phyloP scores from a whole-genome alignment of 2,113 vertebrate genomes.

The Prolemur simus region DNA sequence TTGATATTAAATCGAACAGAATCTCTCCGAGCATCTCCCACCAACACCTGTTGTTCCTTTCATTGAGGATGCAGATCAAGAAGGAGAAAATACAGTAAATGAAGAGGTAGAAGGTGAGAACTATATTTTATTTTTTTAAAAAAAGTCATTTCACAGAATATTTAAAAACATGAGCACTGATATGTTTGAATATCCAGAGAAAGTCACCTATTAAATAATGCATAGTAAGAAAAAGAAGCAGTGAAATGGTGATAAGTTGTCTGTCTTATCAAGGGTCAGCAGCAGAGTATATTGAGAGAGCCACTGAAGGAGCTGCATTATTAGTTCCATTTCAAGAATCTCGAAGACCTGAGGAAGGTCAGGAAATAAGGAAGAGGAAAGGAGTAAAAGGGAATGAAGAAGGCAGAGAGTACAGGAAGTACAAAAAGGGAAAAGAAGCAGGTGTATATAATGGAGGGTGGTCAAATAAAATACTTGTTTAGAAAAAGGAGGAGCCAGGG shows the following conservation, averaged over 20 bases:
- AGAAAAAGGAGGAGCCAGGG: too few species aligned
- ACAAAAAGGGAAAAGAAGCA: background rate
- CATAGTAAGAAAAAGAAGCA: background rate
- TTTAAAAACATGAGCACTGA: background rate
- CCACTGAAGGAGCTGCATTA: background rate
- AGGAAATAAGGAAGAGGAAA: background rate
- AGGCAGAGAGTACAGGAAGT: background rate
- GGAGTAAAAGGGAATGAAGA: background rate
- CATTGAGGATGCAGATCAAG: slow-evolving; percentile 33
- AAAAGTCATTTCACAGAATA: background rate
- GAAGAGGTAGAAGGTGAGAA: slow-evolving; percentile 83
- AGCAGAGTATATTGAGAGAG: background rate
- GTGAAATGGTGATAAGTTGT: background rate
- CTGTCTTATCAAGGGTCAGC: background rate
- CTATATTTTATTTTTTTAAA: background rate
- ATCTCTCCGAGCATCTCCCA: slow-evolving; percentile 79
- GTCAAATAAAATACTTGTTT: background rate
- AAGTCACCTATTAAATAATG: background rate
- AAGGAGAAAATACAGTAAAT: slow-evolving; percentile 60
- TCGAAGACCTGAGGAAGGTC: background rate
- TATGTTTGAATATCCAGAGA: background rate
- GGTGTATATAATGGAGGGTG: background rate
- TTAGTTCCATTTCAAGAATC: background rate
- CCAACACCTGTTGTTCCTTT: slow-evolving; percentile 1
- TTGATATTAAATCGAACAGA: slow-evolving; percentile 72